A percentile compares a stretch with the other conserved stretches of the same genome.
phyloP scores from a whole-genome alignment of 2,797 vertebrate species.

The Dromococcyx pavoninus region DNA sequence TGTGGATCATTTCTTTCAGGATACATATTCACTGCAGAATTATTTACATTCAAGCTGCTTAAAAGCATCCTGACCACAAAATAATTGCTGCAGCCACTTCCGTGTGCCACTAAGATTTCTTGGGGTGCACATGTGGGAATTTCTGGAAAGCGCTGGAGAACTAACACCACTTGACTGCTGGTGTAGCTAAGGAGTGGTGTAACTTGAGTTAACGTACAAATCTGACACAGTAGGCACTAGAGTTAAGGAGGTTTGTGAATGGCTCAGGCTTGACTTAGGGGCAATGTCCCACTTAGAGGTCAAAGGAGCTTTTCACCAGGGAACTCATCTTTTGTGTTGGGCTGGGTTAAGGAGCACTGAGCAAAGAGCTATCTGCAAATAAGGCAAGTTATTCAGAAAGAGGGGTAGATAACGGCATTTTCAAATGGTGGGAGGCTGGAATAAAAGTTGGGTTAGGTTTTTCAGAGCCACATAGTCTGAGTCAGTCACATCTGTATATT shows the following conservation, averaged over 20 bases:
- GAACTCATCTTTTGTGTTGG: background rate
- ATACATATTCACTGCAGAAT: background rate
- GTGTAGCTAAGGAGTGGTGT: background rate
- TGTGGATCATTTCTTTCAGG: conserved; percentile 19
- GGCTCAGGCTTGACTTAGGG: background rate
- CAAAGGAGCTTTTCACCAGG: background rate
- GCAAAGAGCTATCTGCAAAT: background rate
- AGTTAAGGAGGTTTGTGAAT: background rate
- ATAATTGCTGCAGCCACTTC: conserved; percentile 46
- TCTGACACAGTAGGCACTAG: background rate
- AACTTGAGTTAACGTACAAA: background rate
- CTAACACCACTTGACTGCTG: background rate
- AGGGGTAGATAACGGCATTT: background rate
- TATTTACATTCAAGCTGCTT: background rate
- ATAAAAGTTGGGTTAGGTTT: background rate
- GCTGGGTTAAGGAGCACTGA: background rate
- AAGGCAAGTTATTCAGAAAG: background rate
- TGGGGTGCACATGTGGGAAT: background rate
- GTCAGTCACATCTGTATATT: background rate
- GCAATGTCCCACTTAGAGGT: background rate
- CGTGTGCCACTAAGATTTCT: background rate
- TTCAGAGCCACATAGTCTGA: background rate
- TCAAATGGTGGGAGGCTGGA: background rate
- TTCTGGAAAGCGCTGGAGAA: background rate
- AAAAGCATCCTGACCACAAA: background rate